A percentile compares a stretch with the other conserved stretches of the same genome.
Conservation (phyloP, 2,888 invertebrate genomes). For the Spilosoma lubricipeda region DNA sequence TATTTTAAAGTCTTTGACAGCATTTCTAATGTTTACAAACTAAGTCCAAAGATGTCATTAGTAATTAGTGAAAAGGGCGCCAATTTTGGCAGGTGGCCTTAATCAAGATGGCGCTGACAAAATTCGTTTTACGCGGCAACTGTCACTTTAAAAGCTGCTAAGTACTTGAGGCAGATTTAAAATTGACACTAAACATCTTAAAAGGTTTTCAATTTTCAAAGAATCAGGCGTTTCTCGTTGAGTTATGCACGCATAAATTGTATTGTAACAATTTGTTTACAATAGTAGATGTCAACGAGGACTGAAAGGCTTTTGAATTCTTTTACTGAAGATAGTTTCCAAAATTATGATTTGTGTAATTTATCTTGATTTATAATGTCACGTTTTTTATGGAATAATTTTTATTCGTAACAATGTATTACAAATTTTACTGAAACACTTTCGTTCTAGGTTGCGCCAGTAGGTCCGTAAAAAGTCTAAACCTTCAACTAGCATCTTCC, state of each 20-base stretch:
- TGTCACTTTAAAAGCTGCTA: conserved; percentile 67
- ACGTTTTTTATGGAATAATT: too few species aligned
- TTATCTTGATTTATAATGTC: too few species aligned
- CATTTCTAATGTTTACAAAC: conserved; percentile 28
- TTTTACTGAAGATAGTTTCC: neutral
- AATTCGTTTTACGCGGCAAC: conserved; percentile 59
- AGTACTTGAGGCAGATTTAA: conserved; percentile 62
- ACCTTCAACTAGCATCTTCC: neutral
- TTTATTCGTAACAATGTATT: too few species aligned
- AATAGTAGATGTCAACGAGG: neutral
- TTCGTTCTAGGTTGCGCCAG: neutral
- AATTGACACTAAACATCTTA: conserved; percentile 74
- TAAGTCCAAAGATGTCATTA: conserved; percentile 41
- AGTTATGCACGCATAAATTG: conserved; percentile 49
- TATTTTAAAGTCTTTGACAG: neutral
- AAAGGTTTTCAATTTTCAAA: conserved; percentile 68
- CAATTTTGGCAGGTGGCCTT: conserved; percentile 54
- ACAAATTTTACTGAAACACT: too few species aligned
- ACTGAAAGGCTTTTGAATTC: conserved; percentile 7
- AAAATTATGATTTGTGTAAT: neutral
- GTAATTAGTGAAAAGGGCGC: conserved; percentile 50
- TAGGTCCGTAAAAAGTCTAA: neutral
- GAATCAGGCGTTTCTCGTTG: conserved; percentile 68
- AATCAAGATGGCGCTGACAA: conserved; percentile 68
- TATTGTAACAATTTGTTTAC: conserved; percentile 14